Evolutionary conservation across 2,113 vertebrate genomes (phyloP), one percentile per base, ranked within the genome.

Genomic region (Zonotrichia leucophrys): DNA sequence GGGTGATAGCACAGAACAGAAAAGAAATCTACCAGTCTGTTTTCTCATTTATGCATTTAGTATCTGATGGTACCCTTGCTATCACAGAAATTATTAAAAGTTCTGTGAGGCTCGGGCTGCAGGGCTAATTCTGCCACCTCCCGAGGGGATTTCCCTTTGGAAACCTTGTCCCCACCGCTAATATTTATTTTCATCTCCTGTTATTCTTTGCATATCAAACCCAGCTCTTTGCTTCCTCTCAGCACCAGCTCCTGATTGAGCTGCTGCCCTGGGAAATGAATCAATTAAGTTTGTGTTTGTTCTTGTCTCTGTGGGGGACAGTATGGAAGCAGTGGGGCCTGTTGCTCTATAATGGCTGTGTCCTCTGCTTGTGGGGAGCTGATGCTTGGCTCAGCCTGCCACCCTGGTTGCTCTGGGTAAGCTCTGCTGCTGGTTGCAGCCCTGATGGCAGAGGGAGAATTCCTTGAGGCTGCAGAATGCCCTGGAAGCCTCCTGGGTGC

Each of bases 181-280:
- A 83, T 88, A 83, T 89, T 95, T 96, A 75, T 76, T 63, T 90
- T 80, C 0, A 2, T 78, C 50, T 81, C 55, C 72, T 70, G 50
- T 70, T 87, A 47, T 59, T 83, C 68, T 88, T 85, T 91, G 93
- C 75, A 72, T 74, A 88, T 37, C 9, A 66, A 87, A 70, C 56
- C 25, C 35, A 77, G 30, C 41, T 56, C 41, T 37, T 89, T 55
- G 44, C n/a, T 58, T 47, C 39, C 41, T 90, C 60, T 58, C 63
- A 74, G 59, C 42, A 49, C 35, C 18, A 19, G 28, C 12, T 80
- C 47, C 12, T 67, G 79, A 86, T 63, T n/a, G 47, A 69, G 33
- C 21, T 62, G 75, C 12, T 95, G 69, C 72, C 42, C 78, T 86
- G 68, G 87, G 90, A 93, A 90, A 93, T 59, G 33, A 90, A 90